Percentiles rank a stretch among this genome's conserved stretches.
phyloP scores from a whole-genome alignment of 2,797 vertebrate genomes.

The Holocentrus rufus region DNA sequence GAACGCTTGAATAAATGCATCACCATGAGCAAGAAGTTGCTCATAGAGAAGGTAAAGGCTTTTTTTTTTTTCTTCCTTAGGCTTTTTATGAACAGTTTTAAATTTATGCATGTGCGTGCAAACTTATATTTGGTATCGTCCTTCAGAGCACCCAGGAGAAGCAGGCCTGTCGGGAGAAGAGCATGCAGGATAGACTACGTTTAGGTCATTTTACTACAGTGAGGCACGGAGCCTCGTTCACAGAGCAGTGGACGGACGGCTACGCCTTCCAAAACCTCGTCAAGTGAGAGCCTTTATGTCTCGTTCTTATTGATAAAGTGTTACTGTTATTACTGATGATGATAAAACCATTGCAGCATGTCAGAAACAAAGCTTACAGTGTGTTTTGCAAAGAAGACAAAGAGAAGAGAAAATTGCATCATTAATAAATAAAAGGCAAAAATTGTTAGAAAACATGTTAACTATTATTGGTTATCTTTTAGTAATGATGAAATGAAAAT shows the following conservation, averaged over 20 bases:
- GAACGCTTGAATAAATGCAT: conserved; percentile 99
- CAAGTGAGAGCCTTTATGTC: conserved; percentile 85
- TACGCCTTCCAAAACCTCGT: conserved; percentile 99
- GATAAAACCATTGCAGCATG: no score
- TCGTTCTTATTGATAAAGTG: not conserved
- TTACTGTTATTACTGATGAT: no score
- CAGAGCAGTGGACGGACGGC: conserved; percentile 98
- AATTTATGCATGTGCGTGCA: not conserved
- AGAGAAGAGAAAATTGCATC: no score
- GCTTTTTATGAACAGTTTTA: not conserved
- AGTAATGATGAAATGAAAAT: no score
- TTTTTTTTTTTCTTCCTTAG: not conserved
- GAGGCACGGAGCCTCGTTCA: conserved; percentile 98
- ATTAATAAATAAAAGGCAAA: no score
- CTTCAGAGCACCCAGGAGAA: conserved; percentile 90
- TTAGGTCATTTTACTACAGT: conserved; percentile 99
- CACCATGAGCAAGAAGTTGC: conserved; percentile 99
- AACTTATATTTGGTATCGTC: not conserved
- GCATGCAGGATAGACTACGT: conserved; percentile 98
- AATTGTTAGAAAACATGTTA: no score
- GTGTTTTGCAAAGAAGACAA: no score
- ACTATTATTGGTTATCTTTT: no score
- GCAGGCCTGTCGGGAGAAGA: conserved; percentile 97
- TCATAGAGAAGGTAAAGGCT: conserved; percentile 93
- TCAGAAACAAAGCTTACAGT: no score